Evolutionary conservation across 2,888 invertebrate genomes (phyloP).

Genomic region (Bhutanitis thaidina): DNA sequence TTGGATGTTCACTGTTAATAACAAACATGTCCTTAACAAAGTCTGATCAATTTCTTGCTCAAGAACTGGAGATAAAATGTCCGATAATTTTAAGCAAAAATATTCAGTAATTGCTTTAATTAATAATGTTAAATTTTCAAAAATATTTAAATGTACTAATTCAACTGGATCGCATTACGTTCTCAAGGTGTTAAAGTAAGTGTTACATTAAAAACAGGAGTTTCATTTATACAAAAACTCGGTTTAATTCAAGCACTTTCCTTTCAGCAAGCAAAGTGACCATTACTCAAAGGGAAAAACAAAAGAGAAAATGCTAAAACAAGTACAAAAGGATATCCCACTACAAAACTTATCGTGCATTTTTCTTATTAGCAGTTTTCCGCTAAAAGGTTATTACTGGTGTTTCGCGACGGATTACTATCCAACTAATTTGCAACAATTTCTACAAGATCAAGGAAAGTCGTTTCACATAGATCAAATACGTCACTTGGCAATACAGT

Average conservation of each 20-base stretch:
- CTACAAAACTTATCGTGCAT: conserved; percentile 34
- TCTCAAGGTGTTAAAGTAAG: conserved; percentile 45
- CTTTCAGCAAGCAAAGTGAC: conserved; percentile 6
- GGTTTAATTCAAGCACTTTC: not conserved
- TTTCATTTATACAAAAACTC: not conserved
- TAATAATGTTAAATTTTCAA: conserved; percentile 41
- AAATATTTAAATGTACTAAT: conserved; percentile 39
- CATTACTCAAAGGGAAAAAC: conserved; percentile 15
- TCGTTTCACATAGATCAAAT: conserved; percentile 43
- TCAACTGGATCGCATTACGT: conserved; percentile 30
- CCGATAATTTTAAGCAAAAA: conserved; percentile 24
- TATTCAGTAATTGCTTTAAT: conserved; percentile 31
- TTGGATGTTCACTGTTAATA: not conserved
- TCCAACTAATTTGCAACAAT: conserved; percentile 42
- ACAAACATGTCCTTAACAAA: not conserved
- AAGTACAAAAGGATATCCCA: conserved; percentile 35
- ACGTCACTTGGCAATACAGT: conserved; percentile 43
- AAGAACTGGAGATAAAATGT: conserved; percentile 30
- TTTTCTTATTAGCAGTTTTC: conserved; percentile 34
- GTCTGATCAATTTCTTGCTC: not conserved
- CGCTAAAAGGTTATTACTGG: conserved; percentile 28
- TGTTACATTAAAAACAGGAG: conserved; percentile 12
- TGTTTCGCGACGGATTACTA: conserved; percentile 53
- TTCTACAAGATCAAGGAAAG: conserved; percentile 26
- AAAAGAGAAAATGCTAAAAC: conserved; percentile 33